A percentile compares a stretch with the other conserved stretches of the same genome.
These are phyloP conservation scores for Strongylocentrotus purpuratus DNA, from an alignment of 35 echinoderm and acorn worm genomes.

Conservation along the genomic window DNA sequence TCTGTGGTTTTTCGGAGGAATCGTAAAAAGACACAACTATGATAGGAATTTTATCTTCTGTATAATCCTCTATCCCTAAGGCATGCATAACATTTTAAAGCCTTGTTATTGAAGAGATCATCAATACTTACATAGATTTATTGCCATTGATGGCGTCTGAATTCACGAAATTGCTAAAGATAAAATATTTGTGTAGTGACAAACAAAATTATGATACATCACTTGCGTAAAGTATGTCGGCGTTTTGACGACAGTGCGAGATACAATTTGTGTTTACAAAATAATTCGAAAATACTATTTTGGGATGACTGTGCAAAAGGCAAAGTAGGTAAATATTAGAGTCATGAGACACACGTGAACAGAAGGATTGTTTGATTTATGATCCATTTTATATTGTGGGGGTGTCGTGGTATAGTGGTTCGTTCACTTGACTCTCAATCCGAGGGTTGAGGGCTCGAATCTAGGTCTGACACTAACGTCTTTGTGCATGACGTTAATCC, in stretches of 20 bases:
- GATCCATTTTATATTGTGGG: no score
- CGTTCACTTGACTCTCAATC: no score
- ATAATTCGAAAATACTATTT: no score
- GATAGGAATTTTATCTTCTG: background rate
- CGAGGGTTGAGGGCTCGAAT: no score
- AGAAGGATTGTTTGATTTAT: no score
- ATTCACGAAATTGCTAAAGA: background rate
- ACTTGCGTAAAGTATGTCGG: background rate
- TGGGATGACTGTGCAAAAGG: no score
- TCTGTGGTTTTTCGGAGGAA: background rate
- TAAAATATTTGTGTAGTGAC: background rate
- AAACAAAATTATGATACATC: background rate
- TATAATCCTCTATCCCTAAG: background rate
- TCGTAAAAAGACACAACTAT: background rate
- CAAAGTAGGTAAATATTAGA: no score
- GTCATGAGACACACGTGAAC: no score
- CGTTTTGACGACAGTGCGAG: background rate
- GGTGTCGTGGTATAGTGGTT: no score
- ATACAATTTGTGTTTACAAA: background rate
- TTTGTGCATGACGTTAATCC: no score
- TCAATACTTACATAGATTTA: background rate
- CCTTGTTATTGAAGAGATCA: background rate
- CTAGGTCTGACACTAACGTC: no score
- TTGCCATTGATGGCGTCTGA: background rate
- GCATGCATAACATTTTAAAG: background rate